Evolutionary conservation across 2,113 vertebrate genomes (phyloP).

Genomic region (Lathamus discolor): DNA sequence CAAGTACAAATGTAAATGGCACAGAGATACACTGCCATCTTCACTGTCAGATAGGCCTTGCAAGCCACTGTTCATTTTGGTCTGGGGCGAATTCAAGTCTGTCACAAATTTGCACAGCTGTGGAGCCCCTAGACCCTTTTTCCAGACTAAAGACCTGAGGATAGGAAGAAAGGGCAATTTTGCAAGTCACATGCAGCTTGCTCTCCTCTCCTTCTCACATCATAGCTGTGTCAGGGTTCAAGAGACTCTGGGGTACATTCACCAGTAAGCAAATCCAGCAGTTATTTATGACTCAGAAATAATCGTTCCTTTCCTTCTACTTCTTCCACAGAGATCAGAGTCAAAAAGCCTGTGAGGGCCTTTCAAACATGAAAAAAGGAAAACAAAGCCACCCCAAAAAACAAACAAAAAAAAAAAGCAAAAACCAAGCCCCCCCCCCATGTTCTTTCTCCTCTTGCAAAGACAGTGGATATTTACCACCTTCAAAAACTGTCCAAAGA

Average conservation of each 20-base stretch:
- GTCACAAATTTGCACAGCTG: neutral
- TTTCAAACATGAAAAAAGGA: neutral
- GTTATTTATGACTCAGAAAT: neutral
- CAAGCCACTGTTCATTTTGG: neutral
- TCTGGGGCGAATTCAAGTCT: neutral
- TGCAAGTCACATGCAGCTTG: neutral
- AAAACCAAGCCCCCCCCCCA: neutral
- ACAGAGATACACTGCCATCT: neutral
- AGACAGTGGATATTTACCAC: neutral
- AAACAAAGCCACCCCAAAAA: neutral
- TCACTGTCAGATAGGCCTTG: neutral
- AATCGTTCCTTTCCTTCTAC: neutral
- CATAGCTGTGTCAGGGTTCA: neutral
- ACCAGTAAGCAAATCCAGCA: neutral
- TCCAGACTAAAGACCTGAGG: neutral
- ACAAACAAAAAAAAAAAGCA: rapidly evolving
- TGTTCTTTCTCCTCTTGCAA: neutral
- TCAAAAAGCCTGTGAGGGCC: neutral
- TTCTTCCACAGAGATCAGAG: neutral
- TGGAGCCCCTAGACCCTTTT: neutral
- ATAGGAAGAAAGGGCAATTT: neutral
- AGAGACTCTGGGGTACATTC: neutral
- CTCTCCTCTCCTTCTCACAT: neutral
- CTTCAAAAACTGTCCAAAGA: neutral
- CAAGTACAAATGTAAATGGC: neutral